Percentiles rank a stretch among this genome's conserved stretches.
phyloP scores from a whole-genome alignment of 2,888 invertebrate genomes.

The Thyatira batis region DNA sequence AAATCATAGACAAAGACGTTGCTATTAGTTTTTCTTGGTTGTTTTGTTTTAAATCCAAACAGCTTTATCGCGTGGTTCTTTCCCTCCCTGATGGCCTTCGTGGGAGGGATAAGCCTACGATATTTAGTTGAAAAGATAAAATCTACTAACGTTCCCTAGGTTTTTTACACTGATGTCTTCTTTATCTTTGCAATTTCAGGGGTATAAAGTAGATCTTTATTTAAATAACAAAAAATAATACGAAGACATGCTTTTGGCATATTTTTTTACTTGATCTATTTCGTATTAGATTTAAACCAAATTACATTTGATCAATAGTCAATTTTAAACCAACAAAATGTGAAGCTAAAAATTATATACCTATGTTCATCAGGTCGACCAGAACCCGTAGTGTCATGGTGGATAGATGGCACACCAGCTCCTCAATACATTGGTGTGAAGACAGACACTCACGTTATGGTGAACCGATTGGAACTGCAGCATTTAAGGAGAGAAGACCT shows the following conservation, averaged over 20 bases:
- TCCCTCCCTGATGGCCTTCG: slow-evolving; percentile 6
- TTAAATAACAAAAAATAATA: too few species aligned
- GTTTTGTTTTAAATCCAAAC: slow-evolving; percentile 9
- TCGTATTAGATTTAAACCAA: too few species aligned
- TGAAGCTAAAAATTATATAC: not conserved
- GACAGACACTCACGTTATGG: slow-evolving; percentile 88
- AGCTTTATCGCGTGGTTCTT: slow-evolving; percentile 7
- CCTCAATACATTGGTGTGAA: slow-evolving; percentile 87
- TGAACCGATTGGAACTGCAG: slow-evolving; percentile 89
- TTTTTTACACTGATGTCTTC: slow-evolving; percentile 3
- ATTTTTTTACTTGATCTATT: too few species aligned
- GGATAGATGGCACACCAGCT: slow-evolving; percentile 87
- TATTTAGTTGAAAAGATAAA: slow-evolving; percentile 10
- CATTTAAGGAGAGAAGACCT: slow-evolving; percentile 89
- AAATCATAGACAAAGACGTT: not conserved
- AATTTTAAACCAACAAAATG: too few species aligned
- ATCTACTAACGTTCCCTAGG: slow-evolving; percentile 3
- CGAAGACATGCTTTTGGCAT: too few species aligned
- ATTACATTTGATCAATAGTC: too few species aligned
- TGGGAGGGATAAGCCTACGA: slow-evolving; percentile 5
- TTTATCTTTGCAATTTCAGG: not conserved
- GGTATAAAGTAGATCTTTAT: not conserved
- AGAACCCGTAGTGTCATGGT: slow-evolving; percentile 90
- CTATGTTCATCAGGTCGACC: slow-evolving; percentile 86
- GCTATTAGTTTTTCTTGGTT: slow-evolving; percentile 8